These are phyloP conservation scores for Nemotelus pantherinus DNA, from an alignment of 2,888 invertebrate species.

Conservation along the genomic window DNA sequence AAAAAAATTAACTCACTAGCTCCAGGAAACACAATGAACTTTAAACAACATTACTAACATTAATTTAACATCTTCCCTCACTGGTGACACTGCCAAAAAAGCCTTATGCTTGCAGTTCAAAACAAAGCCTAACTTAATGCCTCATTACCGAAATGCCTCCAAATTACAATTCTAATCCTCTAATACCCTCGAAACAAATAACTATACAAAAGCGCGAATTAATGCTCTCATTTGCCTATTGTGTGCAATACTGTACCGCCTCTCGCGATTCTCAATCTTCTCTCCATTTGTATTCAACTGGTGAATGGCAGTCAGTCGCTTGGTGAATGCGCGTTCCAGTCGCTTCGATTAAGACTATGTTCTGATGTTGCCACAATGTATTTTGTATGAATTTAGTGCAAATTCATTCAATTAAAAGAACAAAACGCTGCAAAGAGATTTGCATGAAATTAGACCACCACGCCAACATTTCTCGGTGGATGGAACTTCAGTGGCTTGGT, in stretches of 20 bases:
- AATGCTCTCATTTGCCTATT: not conserved
- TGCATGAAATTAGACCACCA: conserved; percentile 20
- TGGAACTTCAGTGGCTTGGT: no score
- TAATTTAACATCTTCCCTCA: no score
- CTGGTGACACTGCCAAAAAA: no score
- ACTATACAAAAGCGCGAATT: not conserved
- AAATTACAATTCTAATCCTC: conserved; percentile 15
- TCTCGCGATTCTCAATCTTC: not conserved
- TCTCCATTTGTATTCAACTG: not conserved
- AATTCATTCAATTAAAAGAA: conserved; percentile 19
- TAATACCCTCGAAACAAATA: not conserved
- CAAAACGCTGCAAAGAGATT: conserved; percentile 16
- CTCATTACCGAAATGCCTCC: not conserved
- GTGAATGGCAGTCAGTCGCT: not conserved
- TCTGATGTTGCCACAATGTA: conserved; percentile 14
- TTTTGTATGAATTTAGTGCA: not conserved
- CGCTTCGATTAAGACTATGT: conserved; percentile 4
- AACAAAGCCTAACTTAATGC: conserved; percentile 2
- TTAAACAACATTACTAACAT: no score
- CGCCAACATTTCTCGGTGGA: not conserved
- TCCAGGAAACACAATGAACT: no score
- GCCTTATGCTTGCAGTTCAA: not conserved
- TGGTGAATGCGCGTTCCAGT: not conserved
- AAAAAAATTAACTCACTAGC: no score
- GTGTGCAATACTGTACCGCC: not conserved